Conservation (phyloP, 2,113 vertebrate genomes). For the Picathartes gymnocephalus region DNA sequence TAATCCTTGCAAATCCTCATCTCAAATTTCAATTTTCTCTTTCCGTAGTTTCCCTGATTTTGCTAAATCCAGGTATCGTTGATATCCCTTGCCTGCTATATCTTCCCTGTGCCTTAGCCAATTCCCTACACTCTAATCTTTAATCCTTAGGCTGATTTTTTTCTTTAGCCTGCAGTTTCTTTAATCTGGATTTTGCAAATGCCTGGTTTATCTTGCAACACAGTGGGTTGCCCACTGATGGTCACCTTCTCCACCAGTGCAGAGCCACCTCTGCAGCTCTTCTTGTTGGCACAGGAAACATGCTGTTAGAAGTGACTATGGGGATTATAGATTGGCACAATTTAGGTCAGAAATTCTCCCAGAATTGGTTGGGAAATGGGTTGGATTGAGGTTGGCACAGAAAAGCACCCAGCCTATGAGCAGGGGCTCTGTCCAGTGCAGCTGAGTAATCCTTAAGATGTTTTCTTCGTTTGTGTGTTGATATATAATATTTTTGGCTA, state of each 20-base stretch:
- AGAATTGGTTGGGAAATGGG: not conserved
- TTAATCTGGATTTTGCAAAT: not conserved
- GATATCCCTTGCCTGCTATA: not conserved
- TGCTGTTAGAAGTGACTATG: not conserved
- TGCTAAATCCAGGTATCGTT: not conserved
- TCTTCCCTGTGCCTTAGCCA: not conserved
- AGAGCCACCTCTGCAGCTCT: not conserved
- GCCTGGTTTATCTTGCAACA: not conserved
- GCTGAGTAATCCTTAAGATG: not conserved
- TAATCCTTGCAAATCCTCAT: constrained; percentile 5
- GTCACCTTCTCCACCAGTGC: not conserved
- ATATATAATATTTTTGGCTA: not conserved
- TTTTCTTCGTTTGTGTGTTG: not conserved
- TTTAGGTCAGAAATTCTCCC: not conserved
- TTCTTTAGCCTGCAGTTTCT: not conserved
- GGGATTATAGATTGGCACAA: not conserved
- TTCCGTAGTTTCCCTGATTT: not conserved
- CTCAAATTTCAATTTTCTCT: not conserved
- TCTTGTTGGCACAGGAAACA: not conserved
- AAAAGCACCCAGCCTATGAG: not conserved
- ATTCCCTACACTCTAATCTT: not conserved
- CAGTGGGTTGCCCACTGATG: not conserved
- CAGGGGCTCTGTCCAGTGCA: not conserved
- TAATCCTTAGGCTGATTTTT: not conserved
- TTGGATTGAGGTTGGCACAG: not conserved